A percentile compares a stretch with the other conserved stretches of the same genome.
Conservation (phyloP, 2,888 invertebrate species). For the Automeris io region DNA sequence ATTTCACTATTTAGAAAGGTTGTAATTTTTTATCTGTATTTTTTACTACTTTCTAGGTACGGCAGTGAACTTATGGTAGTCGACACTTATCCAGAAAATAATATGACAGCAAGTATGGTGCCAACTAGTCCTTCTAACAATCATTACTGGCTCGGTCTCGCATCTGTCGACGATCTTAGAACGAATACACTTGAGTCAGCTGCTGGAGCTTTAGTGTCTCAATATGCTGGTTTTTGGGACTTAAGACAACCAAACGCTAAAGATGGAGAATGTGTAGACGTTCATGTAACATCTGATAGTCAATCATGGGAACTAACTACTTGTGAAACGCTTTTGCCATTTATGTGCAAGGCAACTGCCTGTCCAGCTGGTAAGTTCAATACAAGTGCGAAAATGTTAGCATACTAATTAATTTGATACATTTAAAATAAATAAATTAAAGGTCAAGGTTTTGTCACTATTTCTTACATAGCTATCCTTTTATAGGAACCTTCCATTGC, state of each 20-base stretch:
- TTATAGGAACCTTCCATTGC: constrained; percentile 91
- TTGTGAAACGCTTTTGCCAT: constrained; percentile 95
- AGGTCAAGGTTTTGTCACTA: too few relatives aligned
- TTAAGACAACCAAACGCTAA: constrained; percentile 91
- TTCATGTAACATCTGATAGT: constrained; percentile 80
- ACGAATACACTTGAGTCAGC: constrained; percentile 97
- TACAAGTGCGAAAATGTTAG: background rate
- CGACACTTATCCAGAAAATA: constrained; percentile 94
- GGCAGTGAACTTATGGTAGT: constrained; percentile 96
- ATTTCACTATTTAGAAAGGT: background rate
- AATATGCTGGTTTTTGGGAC: constrained; percentile 97
- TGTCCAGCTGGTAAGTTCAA: constrained; percentile 85
- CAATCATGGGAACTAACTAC: constrained; percentile 97
- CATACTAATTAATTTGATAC: background rate
- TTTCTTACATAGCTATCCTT: too few relatives aligned
- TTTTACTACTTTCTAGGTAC: constrained; percentile 84
- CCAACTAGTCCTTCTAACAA: constrained; percentile 81
- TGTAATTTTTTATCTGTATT: constrained; percentile 3
- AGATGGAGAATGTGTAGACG: constrained; percentile 94
- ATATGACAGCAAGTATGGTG: constrained; percentile 90
- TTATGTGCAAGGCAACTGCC: constrained; percentile 93
- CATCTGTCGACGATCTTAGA: constrained; percentile 92
- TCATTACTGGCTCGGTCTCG: constrained; percentile 93
- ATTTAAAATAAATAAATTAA: background rate
- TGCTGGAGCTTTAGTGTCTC: constrained; percentile 91